Evolutionary conservation across 2,797 vertebrate species (phyloP).

Genomic region (Clamator glandarius): DNA sequence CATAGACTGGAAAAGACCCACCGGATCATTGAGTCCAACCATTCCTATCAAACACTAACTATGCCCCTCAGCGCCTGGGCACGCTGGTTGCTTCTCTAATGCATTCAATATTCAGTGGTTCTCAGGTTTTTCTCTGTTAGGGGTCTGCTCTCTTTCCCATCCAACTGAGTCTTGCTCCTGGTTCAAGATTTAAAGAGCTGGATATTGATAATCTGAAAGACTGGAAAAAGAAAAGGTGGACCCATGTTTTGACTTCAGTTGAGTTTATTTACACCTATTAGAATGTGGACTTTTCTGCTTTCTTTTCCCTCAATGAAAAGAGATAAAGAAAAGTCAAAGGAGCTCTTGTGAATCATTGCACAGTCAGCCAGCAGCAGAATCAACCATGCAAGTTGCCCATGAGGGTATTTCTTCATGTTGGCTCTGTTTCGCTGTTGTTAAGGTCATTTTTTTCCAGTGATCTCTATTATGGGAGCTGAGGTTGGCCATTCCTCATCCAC

Average conservation of each 20-base stretch:
- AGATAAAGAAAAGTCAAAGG: not conserved
- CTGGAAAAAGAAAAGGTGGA: not conserved
- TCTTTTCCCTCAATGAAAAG: constrained; percentile 9
- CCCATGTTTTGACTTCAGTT: not conserved
- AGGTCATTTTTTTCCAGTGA: constrained; percentile 16
- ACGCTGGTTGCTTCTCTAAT: not conserved
- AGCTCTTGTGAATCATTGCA: not conserved
- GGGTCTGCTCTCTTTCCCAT: not conserved
- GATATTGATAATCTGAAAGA: not conserved
- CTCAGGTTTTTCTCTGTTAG: not conserved
- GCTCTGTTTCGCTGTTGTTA: not conserved
- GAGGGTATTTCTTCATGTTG: constrained; percentile 16
- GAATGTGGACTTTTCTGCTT: not conserved
- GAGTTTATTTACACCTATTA: not conserved
- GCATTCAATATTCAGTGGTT: not conserved
- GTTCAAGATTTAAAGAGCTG: not conserved
- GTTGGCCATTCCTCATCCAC: constrained; percentile 6
- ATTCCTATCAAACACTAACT: no score
- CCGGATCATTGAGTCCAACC: no score
- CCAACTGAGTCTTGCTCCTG: not conserved
- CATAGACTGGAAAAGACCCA: no score
- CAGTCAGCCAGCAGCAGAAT: constrained; percentile 25
- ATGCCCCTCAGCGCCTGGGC: no score
- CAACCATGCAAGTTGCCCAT: not conserved
- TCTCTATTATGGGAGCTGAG: not conserved